phyloP scores from a whole-genome alignment of 2,113 vertebrate genomes.

The Erpornis zantholeuca region DNA sequence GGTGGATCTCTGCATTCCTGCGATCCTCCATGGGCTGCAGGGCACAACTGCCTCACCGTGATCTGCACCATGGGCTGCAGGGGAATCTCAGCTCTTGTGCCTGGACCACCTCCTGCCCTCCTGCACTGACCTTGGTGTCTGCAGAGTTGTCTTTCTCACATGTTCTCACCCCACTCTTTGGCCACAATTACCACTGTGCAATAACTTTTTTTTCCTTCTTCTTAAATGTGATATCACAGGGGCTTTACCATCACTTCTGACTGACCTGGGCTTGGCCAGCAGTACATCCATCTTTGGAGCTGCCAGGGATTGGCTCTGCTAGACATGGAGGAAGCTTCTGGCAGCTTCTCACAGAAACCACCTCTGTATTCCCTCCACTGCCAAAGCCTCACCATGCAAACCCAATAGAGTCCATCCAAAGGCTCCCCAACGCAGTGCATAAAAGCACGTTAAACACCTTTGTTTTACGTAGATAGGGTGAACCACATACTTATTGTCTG shows the following conservation, averaged over 20 bases:
- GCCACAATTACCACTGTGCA: background rate
- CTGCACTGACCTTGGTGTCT: background rate
- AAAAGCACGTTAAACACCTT: background rate
- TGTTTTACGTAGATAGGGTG: background rate
- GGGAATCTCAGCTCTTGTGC: background rate
- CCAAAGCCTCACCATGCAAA: background rate
- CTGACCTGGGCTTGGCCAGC: background rate
- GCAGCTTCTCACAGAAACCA: background rate
- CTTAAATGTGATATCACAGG: background rate
- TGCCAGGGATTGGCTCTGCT: background rate
- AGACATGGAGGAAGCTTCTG: background rate
- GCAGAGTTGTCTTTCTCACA: accelerated
- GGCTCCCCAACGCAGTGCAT: background rate
- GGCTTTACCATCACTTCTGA: background rate
- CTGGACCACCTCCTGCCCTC: background rate
- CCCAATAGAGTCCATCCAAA: background rate
- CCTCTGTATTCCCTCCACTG: background rate
- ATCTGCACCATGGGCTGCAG: accelerated
- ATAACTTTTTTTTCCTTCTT: background rate
- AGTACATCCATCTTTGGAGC: background rate
- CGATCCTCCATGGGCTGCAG: background rate
- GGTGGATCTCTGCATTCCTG: background rate
- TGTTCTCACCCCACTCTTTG: background rate
- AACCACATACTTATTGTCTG: background rate
- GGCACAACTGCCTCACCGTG: background rate